phyloP scores from a whole-genome alignment of 2,113 vertebrate genomes.

The Catharus bicknelli region DNA sequence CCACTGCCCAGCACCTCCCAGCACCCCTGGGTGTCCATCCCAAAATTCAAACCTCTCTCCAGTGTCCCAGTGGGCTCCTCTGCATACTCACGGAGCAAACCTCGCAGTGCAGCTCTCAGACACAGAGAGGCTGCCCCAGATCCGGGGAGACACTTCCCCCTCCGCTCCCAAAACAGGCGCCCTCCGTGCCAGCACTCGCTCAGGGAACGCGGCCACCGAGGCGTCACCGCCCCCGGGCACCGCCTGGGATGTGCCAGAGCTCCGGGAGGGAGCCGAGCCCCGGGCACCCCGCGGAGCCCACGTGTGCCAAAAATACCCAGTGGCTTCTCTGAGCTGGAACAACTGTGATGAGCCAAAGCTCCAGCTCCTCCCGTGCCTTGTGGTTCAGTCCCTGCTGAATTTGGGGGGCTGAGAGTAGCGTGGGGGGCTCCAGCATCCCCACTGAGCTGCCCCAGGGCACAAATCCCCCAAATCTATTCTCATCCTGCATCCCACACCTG shows the following conservation, averaged over 20 bases:
- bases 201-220: neutral
- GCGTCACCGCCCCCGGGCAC: neutral
- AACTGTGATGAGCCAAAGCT: accelerated
- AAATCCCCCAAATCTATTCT: accelerated
- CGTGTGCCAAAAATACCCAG: neutral
- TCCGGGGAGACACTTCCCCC: neutral
- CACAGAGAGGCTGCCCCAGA: conserved; percentile 16
- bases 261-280: neutral
- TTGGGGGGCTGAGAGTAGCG: neutral
- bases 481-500: neutral
- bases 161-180: neutral
- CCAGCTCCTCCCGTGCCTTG: neutral
- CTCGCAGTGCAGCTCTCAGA: accelerated
- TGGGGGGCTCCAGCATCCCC: neutral
- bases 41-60: neutral
- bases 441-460: neutral
- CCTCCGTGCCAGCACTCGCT: neutral
- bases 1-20: neutral
- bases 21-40: neutral
- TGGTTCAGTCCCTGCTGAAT: accelerated
- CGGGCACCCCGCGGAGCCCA: neutral
- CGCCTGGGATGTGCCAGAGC: neutral
- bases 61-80: neutral
- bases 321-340: neutral
- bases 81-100: accelerated